Conservation (phyloP, 2,113 vertebrate species). For the Entomyzon cyanotis region DNA sequence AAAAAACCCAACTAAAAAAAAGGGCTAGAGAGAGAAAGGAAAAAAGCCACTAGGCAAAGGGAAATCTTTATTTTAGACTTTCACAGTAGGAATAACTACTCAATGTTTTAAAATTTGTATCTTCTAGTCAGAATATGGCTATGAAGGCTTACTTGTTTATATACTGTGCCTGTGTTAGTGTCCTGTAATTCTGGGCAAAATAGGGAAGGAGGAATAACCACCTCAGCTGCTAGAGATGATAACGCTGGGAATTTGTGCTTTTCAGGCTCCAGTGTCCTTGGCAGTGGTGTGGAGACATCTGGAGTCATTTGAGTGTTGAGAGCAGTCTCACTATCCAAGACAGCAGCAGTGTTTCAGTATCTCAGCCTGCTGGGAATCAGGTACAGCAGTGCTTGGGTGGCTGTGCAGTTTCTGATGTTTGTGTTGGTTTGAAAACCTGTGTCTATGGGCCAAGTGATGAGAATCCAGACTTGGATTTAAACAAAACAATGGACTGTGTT, state of each 20-base stretch:
- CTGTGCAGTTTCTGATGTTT: not conserved
- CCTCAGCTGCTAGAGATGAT: not conserved
- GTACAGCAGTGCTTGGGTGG: not conserved
- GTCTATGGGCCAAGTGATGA: not conserved
- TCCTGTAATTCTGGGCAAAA: not conserved
- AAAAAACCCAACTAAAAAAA: not conserved
- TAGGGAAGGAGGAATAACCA: not conserved
- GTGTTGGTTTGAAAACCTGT: not conserved
- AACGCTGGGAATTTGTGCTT: not conserved
- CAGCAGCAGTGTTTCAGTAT: not conserved
- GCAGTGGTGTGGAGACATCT: not conserved
- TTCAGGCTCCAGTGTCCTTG: not conserved
- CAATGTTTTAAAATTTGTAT: not conserved
- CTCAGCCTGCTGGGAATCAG: not conserved
- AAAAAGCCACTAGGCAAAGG: not conserved
- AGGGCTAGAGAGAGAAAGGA: not conserved
- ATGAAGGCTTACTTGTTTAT: not conserved
- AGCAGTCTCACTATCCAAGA: not conserved
- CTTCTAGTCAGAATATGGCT: not conserved
- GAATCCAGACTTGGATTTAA: not conserved
- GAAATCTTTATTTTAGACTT: not conserved
- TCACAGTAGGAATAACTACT: not conserved
- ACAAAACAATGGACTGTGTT: not conserved
- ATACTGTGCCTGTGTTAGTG: not conserved
- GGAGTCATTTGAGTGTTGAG: not conserved